Percentiles rank a stretch among this genome's conserved stretches.
Evolutionary conservation across 2,113 vertebrate species (phyloP).

Genomic region (Numida meleagris): DNA sequence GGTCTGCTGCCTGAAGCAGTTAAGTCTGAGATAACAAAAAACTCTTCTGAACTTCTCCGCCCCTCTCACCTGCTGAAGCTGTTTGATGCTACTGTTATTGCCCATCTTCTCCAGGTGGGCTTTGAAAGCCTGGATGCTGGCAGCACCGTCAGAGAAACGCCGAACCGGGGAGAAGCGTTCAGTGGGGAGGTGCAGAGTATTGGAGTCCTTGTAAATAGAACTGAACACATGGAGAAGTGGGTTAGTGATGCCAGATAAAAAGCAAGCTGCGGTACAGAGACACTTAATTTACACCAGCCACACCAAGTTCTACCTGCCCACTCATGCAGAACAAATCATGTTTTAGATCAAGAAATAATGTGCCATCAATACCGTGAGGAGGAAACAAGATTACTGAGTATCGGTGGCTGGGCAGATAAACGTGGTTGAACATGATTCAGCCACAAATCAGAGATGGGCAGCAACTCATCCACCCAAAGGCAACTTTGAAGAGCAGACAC

Average conservation of each 20-base stretch:
- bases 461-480: not conserved
- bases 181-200: slow-evolving; percentile 96
- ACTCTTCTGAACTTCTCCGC: accelerated
- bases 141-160: slow-evolving; percentile 95
- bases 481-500: not conserved
- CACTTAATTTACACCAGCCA: not conserved
- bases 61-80: slow-evolving; percentile 92
- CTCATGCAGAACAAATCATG: not conserved
- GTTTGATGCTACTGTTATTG: slow-evolving; percentile 93
- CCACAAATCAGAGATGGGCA: not conserved
- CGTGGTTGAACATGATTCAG: not conserved
- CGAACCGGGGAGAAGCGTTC: slow-evolving; percentile 98
- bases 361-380: accelerated
- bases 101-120: slow-evolving; percentile 94
- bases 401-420: not conserved
- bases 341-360: not conserved
- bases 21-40: accelerated
- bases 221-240: slow-evolving; percentile 74
- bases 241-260: slow-evolving; percentile 25
- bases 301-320: not conserved
- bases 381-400: not conserved
- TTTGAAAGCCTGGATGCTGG: slow-evolving; percentile 98
- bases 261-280: not conserved
- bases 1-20: not conserved
- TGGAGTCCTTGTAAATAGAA: slow-evolving; percentile 97